Evolutionary conservation across 2,888 invertebrate genomes (phyloP).

Genomic region (Drosophila lutescens): DNA sequence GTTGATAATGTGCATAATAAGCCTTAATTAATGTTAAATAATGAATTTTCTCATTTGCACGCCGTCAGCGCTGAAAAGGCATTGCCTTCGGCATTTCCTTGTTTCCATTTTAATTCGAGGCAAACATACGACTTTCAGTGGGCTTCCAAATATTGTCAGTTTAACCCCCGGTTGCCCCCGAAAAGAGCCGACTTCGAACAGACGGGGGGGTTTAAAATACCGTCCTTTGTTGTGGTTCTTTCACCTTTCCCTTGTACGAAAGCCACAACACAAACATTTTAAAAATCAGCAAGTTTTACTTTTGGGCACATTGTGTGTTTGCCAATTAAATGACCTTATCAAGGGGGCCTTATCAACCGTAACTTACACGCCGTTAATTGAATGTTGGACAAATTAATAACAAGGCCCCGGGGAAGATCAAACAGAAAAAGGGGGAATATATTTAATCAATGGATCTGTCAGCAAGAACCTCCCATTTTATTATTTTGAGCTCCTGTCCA

Average conservation of each 20-base stretch:
- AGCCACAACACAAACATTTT: conserved; percentile 65
- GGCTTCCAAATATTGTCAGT: conserved; percentile 61
- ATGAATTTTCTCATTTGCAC: conserved; percentile 79
- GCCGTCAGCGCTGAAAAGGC: conserved; percentile 59
- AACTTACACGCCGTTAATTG: conserved; percentile 36
- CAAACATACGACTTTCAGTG: conserved; percentile 45
- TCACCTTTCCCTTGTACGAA: conserved; percentile 13
- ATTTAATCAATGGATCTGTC: background rate
- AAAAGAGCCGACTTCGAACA: background rate
- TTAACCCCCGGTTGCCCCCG: conserved; percentile 10
- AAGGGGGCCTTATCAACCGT: conserved; percentile 34
- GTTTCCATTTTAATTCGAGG: conserved; percentile 34
- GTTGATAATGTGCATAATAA: conserved; percentile 78
- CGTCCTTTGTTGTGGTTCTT: conserved; percentile 62
- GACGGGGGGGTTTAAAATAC: background rate
- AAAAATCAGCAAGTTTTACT: conserved; percentile 41
- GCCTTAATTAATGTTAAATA: conserved; percentile 81
- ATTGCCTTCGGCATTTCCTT: conserved; percentile 24
- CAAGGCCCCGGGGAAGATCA: background rate
- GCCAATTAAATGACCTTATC: conserved; percentile 40
- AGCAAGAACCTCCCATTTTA: background rate
- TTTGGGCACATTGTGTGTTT: conserved; percentile 34
- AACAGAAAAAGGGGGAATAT: background rate
- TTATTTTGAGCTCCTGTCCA: conserved; percentile 2
- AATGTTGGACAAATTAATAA: conserved; percentile 34